A percentile compares a stretch with the other conserved stretches of the same genome.
phyloP scores from a whole-genome alignment of 1,140 invertebrate genomes.

The Nasonia giraulti region DNA sequence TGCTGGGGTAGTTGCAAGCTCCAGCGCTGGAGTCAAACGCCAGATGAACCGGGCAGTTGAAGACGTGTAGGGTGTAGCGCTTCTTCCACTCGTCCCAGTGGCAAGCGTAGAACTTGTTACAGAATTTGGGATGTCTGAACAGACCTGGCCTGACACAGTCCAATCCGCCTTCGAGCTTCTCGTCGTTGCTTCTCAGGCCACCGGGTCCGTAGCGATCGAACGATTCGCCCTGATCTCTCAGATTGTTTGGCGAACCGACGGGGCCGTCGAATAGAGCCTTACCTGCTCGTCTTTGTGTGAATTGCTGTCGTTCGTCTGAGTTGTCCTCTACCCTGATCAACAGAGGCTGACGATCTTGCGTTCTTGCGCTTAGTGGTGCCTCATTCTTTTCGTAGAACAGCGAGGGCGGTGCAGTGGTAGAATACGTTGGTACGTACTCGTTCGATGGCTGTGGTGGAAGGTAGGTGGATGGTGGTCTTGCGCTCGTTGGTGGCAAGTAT shows the following conservation, averaged over 20 bases:
- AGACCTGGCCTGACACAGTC: constrained; percentile 86
- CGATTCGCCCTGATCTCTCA: constrained; percentile 52
- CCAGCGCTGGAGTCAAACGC: constrained; percentile 84
- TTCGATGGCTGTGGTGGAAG: constrained; percentile 3
- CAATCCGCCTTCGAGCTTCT: constrained; percentile 77
- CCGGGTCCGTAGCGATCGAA: constrained; percentile 77
- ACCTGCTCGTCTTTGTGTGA: constrained; percentile 44
- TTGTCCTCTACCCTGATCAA: constrained; percentile 39
- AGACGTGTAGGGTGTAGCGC: constrained; percentile 84
- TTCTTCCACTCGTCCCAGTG: constrained; percentile 88
- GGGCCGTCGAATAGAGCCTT: constrained; percentile 49
- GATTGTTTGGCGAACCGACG: constrained; percentile 39
- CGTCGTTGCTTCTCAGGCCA: constrained; percentile 67
- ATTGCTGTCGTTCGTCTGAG: neutral
- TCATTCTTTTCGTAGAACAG: neutral
- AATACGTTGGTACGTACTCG: neutral
- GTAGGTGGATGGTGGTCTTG: constrained; percentile 22
- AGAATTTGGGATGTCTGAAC: constrained; percentile 87
- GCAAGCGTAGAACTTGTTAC: constrained; percentile 90
- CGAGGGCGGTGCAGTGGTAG: neutral
- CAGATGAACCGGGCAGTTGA: constrained; percentile 87
- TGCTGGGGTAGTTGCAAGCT: constrained; percentile 89
- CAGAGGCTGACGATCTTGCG: neutral
- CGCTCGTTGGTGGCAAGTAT: constrained; percentile 54
- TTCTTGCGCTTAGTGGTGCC: neutral